phyloP scores from a whole-genome alignment of 2,113 vertebrate species.

The Stomatorhinus ivindoensis region DNA sequence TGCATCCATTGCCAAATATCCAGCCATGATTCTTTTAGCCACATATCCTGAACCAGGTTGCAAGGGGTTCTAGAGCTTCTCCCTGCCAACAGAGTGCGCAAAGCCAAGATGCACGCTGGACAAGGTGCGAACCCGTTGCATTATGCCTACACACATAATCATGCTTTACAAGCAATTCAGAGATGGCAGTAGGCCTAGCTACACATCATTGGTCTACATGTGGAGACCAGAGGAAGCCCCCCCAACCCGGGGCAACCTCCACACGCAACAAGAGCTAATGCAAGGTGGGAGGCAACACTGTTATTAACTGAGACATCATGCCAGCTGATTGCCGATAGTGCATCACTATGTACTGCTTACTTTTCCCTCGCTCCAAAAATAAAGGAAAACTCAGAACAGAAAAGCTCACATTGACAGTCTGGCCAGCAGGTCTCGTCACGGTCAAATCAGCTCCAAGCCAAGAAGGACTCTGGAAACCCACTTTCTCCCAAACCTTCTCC shows the following conservation, averaged over 20 bases:
- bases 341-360: background rate
- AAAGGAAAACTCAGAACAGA: background rate
- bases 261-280: background rate
- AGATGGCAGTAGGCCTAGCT: background rate
- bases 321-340: background rate
- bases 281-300: background rate
- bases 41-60: background rate
- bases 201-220: background rate
- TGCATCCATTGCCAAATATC: background rate
- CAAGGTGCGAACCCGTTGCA: background rate
- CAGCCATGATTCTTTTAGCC: background rate
- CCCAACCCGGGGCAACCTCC: background rate
- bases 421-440: constrained; percentile 35
- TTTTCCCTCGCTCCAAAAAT: background rate
- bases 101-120: background rate
- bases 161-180: background rate
- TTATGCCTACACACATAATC: background rate
- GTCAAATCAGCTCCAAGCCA: constrained; percentile 60
- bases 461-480: constrained; percentile 56
- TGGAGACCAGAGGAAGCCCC: background rate
- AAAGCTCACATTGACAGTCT: constrained; percentile 54
- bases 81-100: background rate
- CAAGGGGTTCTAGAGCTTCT: background rate
- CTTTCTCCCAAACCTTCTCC: constrained; percentile 49
- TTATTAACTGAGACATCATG: background rate